Evolutionary conservation across 1,140 invertebrate genomes (phyloP), one percentile per base, ranked within the genome.

Genomic region (Augochlora pura): DNA sequence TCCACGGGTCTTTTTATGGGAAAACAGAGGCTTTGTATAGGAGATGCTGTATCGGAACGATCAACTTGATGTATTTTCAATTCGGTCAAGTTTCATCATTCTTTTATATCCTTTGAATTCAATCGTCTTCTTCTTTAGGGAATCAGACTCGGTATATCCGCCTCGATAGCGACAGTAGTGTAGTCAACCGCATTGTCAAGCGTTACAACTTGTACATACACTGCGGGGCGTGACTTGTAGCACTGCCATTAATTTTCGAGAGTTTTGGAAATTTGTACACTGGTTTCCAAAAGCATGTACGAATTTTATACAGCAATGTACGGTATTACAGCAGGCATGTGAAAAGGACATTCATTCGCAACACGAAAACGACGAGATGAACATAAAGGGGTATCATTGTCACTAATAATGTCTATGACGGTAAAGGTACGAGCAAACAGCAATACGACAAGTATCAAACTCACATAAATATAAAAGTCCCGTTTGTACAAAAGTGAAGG

Each of bases 1-100:
- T 77, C 91, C 91, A 82, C 91, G 91, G 75, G 91, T 92, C 91
- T 92, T 90, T 69, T 65, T 59, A 86, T 84, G 78, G 74, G 77
- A 88, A 85, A 89, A 89, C 57, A 85, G 57, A 85, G 75, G 27
- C 73, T 84, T 87, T 72, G 69, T 81, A 86, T 77, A 39, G 21
- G 79, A 52, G 72, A 71, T 66, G 63, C 75, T 71, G 27, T 49
- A 52, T 42, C n/a, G 46, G 46, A 25, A 21, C 10, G 10, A 14
- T n/a, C 25, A 65, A 42, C 66, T 64, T 49, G 7, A 14, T n/a
- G 16, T 57, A 42, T 73, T 57, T 49, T 49, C 10, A 10, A 12
- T 9, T 73, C 27, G 9, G 42, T 42, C 7, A 39, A 60, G 21
- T 70, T 57, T 52, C 10, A 46, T 21, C 59, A 46, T 38, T 25